Percentiles rank a stretch among this genome's conserved stretches.
Evolutionary conservation across 1,140 invertebrate genomes (phyloP).

Genomic region (Habropoda laboriosa): DNA sequence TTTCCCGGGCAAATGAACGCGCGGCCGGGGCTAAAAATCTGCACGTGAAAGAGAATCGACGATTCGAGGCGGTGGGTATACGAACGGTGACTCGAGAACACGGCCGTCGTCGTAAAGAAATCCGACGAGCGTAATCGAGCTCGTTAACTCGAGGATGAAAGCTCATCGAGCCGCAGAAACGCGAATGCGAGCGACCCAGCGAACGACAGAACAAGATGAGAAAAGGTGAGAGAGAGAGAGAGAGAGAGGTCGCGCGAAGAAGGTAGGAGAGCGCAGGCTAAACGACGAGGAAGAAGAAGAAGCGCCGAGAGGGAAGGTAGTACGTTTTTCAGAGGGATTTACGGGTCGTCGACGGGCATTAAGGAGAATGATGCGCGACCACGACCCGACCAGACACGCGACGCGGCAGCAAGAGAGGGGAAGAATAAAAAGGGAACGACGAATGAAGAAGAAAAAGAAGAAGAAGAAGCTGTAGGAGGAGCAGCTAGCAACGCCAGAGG

Average conservation of each 20-base stretch:
- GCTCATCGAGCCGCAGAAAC: conserved; percentile 30
- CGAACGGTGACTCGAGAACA: conserved; percentile 30
- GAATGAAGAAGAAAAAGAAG: no score
- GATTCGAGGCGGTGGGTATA: not conserved
- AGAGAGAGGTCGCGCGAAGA: not conserved
- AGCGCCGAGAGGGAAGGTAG: conserved; percentile 24
- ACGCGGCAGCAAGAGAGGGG: conserved; percentile 5
- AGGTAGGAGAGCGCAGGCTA: conserved; percentile 4
- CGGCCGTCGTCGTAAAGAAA: conserved; percentile 46
- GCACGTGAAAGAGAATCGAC: not conserved
- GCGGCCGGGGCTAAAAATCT: not conserved
- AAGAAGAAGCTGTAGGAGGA: not conserved
- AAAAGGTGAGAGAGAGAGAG: conserved; percentile 1
- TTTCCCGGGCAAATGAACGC: not conserved
- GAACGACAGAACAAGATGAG: not conserved
- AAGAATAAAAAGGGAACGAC: not conserved
- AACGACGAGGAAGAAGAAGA: conserved; percentile 26
- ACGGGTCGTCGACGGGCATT: conserved; percentile 64
- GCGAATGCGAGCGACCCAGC: conserved; percentile 3
- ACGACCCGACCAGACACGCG: conserved; percentile 53
- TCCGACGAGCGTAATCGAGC: conserved; percentile 62
- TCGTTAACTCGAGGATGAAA: conserved; percentile 60
- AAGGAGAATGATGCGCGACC: conserved; percentile 62
- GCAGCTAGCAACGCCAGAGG: no score
- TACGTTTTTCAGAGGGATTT: conserved; percentile 63